Percentiles rank a stretch among this genome's conserved stretches.
Evolutionary conservation across 2,797 vertebrate genomes (phyloP).

Genomic region (Eutrigla gurnardus): DNA sequence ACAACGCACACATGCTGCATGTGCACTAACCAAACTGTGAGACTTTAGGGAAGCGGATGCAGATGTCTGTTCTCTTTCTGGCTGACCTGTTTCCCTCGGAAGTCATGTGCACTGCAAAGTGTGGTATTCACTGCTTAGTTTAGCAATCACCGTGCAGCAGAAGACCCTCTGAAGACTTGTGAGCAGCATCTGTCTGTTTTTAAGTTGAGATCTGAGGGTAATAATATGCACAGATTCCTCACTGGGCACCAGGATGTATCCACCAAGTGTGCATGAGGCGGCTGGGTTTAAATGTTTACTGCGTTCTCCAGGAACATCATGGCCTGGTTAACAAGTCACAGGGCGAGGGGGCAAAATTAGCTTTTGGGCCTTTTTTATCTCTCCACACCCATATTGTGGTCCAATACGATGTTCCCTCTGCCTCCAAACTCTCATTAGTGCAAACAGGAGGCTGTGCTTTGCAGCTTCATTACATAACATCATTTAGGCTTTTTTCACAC

Average conservation of each 20-base stretch:
- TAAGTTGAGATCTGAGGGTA: constrained; percentile 24
- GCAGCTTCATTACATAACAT: constrained; percentile 1
- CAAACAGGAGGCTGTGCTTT: background rate
- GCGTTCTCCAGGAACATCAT: background rate
- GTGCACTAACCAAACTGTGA: constrained; percentile 20
- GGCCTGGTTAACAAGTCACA: background rate
- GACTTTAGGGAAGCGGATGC: constrained; percentile 31
- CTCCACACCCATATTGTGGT: background rate
- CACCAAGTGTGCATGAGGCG: background rate
- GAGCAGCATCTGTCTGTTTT: constrained; percentile 25
- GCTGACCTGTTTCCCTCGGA: constrained; percentile 64
- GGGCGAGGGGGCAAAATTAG: background rate
- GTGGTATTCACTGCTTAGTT: constrained; percentile 62
- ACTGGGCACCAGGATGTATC: background rate
- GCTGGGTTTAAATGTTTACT: background rate
- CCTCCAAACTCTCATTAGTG: background rate
- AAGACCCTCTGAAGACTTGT: constrained; percentile 45
- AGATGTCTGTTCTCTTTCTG: constrained; percentile 55
- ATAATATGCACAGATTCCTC: constrained; percentile 10
- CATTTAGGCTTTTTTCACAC: background rate
- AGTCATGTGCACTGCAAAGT: constrained; percentile 58
- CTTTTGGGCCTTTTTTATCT: background rate
- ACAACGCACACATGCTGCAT: background rate
- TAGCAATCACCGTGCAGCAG: constrained; percentile 49
- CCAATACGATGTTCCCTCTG: background rate